Evolutionary conservation across 2,113 vertebrate species (phyloP).

Genomic region (Fregata magnificens): DNA sequence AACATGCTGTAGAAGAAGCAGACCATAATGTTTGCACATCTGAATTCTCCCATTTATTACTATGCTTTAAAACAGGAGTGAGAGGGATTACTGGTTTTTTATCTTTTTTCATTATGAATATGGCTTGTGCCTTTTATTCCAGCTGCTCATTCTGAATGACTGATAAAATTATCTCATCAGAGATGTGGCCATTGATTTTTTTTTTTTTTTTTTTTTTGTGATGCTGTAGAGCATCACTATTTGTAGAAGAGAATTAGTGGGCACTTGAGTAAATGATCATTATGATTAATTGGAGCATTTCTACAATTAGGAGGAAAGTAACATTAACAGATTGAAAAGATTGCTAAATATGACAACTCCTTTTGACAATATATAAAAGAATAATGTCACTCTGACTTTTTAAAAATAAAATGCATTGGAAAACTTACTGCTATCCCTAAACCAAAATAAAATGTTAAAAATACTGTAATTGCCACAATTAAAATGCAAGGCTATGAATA

Average conservation of each 20-base stretch:
- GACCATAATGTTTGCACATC: not conserved
- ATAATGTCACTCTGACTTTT: not conserved
- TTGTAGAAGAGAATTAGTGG: conserved; percentile 10
- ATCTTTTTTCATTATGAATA: not conserved
- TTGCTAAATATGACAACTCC: not conserved
- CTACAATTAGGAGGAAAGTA: not conserved
- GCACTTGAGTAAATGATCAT: conserved; percentile 15
- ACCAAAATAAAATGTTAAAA: not conserved
- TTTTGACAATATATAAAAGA: not conserved
- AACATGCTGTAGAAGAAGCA: not conserved
- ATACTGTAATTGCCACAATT: not conserved
- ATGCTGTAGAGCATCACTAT: not conserved
- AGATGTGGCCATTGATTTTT: not conserved
- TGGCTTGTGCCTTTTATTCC: not conserved
- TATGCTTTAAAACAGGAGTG: not conserved
- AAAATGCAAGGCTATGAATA: not conserved
- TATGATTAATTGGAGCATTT: conserved; percentile 17
- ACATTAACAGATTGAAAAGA: not conserved
- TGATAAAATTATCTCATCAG: conserved; percentile 14
- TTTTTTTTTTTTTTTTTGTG: not conserved
- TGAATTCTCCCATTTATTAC: not conserved
- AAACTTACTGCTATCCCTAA: not conserved
- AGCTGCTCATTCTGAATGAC: not conserved
- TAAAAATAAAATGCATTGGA: not conserved
- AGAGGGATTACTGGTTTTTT: not conserved